A percentile compares a stretch with the other conserved stretches of the same genome.
Evolutionary conservation across 2,797 vertebrate genomes (phyloP).

Genomic region (Synanceia verrucosa): DNA sequence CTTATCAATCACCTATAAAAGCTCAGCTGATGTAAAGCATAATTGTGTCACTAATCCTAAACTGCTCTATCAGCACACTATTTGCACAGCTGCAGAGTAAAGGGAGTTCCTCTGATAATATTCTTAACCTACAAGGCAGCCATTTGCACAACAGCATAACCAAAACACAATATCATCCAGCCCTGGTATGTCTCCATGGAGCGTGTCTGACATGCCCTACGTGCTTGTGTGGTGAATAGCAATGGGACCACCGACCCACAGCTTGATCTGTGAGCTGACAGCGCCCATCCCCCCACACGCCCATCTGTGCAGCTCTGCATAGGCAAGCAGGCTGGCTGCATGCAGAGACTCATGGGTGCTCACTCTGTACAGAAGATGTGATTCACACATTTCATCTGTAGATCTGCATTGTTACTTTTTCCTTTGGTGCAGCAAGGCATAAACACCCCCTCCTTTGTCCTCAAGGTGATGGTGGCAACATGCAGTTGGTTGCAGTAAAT

Average conservation of each 20-base stretch:
- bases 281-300: constrained; percentile 78
- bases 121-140: constrained; percentile 1
- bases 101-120: not conserved
- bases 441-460: constrained; percentile 36
- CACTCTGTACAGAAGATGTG: constrained; percentile 39
- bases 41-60: constrained; percentile 11
- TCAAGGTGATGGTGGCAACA: constrained; percentile 23
- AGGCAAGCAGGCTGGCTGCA: constrained; percentile 64
- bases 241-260: constrained; percentile 80
- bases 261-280: constrained; percentile 79
- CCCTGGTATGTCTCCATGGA: constrained; percentile 68
- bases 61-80: constrained; percentile 13
- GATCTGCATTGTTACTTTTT: not conserved
- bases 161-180: constrained; percentile 45
- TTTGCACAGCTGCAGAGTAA: constrained; percentile 22
- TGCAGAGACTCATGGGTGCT: constrained; percentile 40
- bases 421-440: not conserved
- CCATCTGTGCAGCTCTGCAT: constrained; percentile 80
- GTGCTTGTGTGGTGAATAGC: constrained; percentile 77
- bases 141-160: constrained; percentile 25
- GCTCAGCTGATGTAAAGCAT: constrained; percentile 17
- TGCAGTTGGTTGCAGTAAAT: constrained; percentile 21
- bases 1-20: constrained; percentile 9
- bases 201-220: constrained; percentile 77
- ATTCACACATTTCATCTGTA: constrained; percentile 35